Conservation (phyloP, 35 echinoderm and acorn worm species). For the Strongylocentrotus purpuratus region DNA sequence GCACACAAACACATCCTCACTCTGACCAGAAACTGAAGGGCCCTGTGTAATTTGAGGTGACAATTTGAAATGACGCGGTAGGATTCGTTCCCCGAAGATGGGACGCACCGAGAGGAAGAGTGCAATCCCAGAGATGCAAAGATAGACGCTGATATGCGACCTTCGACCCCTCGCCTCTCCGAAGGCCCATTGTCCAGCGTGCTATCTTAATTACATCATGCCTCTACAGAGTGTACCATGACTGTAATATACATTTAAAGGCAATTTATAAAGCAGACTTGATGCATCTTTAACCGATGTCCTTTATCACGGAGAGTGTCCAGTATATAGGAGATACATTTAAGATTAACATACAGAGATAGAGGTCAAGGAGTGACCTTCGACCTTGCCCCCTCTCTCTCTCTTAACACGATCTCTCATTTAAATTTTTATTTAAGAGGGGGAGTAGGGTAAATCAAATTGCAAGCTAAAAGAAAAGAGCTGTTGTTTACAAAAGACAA, state of each 20-base stretch:
- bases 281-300: too few relatives aligned
- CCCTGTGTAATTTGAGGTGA: conserved; percentile 36
- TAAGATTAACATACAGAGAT: too few relatives aligned
- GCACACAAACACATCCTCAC: background rate
- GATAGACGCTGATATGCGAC: background rate
- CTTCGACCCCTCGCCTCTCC: conserved; percentile 5
- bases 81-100: background rate
- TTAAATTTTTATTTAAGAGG: too few relatives aligned
- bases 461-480: too few relatives aligned
- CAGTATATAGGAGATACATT: too few relatives aligned
- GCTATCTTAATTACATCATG: conserved; percentile 18
- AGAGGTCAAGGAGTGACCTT: too few relatives aligned
- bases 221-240: background rate
- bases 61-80: conserved; percentile 34
- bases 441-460: too few relatives aligned
- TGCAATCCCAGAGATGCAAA: background rate
- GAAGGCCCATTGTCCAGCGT: background rate
- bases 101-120: background rate
- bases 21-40: background rate
- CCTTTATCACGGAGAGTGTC: too few relatives aligned
- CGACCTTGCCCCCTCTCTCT: too few relatives aligned
- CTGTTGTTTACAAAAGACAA: too few relatives aligned
- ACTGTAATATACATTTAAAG: background rate
- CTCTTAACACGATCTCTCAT: too few relatives aligned
- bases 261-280: too few relatives aligned